These are phyloP conservation scores for Pongo abelii DNA, from an alignment of 2,113 vertebrate genomes.

Conservation along the genomic window DNA sequence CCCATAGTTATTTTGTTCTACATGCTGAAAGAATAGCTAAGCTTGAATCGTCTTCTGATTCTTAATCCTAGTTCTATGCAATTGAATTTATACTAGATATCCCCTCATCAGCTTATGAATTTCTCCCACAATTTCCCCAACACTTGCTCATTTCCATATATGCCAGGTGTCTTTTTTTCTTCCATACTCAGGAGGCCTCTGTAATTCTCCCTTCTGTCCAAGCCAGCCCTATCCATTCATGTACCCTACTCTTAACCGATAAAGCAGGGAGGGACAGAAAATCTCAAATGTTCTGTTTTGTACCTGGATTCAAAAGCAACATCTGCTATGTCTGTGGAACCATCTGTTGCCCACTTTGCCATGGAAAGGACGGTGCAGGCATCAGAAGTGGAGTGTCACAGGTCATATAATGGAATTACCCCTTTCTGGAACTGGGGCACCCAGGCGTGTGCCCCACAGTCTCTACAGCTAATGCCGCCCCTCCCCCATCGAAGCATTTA, in stretches of 20 bases:
- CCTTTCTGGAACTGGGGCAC: background rate
- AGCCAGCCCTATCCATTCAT: slow-evolving; percentile 9
- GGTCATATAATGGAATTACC: slow-evolving; percentile 53
- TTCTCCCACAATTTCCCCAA: background rate
- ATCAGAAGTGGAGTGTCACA: slow-evolving; percentile 48
- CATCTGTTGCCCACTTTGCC: slow-evolving; percentile 74
- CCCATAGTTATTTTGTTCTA: background rate
- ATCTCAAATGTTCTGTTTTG: slow-evolving; percentile 65
- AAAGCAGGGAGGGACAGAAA: background rate
- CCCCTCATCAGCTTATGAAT: background rate
- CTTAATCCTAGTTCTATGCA: background rate
- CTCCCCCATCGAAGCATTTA: background rate
- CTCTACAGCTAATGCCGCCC: background rate
- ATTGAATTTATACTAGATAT: background rate
- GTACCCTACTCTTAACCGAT: background rate
- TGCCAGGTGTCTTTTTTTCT: background rate
- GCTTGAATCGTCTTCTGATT: slow-evolving; percentile 1
- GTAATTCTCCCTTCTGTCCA: background rate
- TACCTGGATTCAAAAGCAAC: slow-evolving; percentile 76
- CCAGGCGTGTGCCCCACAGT: slow-evolving; percentile 47
- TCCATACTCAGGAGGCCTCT: background rate
- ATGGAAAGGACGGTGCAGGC: slow-evolving; percentile 14
- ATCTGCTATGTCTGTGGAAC: slow-evolving; percentile 68
- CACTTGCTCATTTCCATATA: background rate
- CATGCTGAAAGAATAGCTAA: background rate